phyloP scores from a whole-genome alignment of 2,113 vertebrate genomes.

The Taxidea taxus region DNA sequence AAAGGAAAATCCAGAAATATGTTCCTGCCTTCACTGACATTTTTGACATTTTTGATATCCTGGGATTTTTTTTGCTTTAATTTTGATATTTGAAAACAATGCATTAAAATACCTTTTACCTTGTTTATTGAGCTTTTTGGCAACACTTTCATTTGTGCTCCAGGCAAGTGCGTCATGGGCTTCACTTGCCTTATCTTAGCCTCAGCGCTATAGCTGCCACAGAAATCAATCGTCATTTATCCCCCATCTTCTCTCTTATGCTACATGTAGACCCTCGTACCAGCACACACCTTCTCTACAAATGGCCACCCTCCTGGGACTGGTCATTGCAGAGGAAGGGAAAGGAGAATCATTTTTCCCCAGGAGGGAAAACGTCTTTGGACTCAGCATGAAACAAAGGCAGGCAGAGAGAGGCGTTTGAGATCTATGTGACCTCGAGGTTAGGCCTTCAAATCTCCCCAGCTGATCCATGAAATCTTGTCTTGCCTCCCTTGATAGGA shows the following conservation, averaged over 20 bases:
- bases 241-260: background rate
- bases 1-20: background rate
- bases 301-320: background rate
- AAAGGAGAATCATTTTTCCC: background rate
- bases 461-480: background rate
- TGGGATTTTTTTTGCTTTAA: background rate
- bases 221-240: background rate
- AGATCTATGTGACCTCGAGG: background rate
- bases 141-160: background rate
- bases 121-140: background rate
- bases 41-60: background rate
- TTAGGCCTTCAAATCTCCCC: background rate
- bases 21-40: background rate
- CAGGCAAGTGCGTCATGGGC: fast-evolving
- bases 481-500: background rate
- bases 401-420: background rate
- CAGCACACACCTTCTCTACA: background rate
- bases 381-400: background rate
- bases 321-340: background rate
- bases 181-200: background rate
- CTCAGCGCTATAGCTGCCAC: background rate
- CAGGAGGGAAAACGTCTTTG: background rate
- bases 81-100: background rate
- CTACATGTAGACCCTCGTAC: background rate
- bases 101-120: background rate